Evolutionary conservation across 1,140 invertebrate genomes (phyloP), one percentile per base, ranked within the genome.

Genomic region (Eueides isabella): DNA sequence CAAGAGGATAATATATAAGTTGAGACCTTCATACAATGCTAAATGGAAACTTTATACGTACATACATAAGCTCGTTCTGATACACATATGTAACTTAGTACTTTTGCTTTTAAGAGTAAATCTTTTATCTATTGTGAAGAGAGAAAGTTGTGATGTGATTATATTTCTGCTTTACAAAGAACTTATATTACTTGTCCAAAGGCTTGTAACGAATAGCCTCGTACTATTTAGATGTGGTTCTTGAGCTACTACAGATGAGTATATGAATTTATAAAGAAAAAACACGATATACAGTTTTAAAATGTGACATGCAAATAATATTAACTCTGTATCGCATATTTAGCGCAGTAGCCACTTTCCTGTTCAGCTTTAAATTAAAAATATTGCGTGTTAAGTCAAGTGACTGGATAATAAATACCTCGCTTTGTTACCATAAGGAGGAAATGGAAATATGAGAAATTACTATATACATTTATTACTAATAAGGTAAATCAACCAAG

Each of bases 121-220:
- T 35, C 66, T 74, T 74, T 62, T 66, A 63, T 65, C 23, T 48
- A 70, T 65, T 55, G 62, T 70, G 67, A 72, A 75, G 70, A 78
- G 77, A 75, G 77, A 78, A 78, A 78, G 77, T 75, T 28, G 61
- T 23, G 44, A 67, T 30, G 64, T 35, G 67, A 78, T 78, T 70
- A 72, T 72, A 64, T 72, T 75, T 69, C 77, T 29, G 67, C 44
- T n/a, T 31, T 30, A 75, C 73, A 75, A 75, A 75, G 73, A 70
- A 75, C 11, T 55, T 55, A 55, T n/a, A 55, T 7, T 9, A 1
- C 35, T 70, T 69, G 61, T 71, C 65, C 55, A 66, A 61, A 68
- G 66, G 44, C 48, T 69, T 19, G 11, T 48, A 74, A 69, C 72
- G 69, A 74, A 74, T 61, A 31, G 9, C 11, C 19, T 23, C 48